Evolutionary conservation across 1,140 invertebrate genomes (phyloP).

Genomic region (Oryctes rhinoceros): DNA sequence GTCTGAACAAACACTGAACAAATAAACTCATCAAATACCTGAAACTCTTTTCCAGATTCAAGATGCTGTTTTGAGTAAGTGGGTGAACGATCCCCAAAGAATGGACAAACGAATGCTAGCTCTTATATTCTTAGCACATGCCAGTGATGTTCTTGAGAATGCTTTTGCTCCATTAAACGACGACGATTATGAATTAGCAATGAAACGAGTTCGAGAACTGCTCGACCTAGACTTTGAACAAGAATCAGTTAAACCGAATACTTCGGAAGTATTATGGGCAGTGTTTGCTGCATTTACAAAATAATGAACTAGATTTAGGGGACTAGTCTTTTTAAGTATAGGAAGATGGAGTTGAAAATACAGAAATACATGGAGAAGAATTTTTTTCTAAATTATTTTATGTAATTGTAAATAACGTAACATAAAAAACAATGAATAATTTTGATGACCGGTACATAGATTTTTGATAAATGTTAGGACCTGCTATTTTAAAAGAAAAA

Average conservation of each 20-base stretch:
- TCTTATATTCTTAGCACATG: conserved; percentile 94
- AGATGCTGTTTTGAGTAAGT: conserved; percentile 94
- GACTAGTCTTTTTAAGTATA: conserved; percentile 40
- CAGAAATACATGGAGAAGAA: not conserved
- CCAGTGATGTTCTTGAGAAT: conserved; percentile 98
- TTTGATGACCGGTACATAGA: not conserved
- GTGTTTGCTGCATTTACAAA: conserved; percentile 98
- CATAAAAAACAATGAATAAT: not conserved
- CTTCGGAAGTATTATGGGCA: conserved; percentile 96
- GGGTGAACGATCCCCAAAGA: conserved; percentile 97
- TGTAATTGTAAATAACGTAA: conserved; percentile 35
- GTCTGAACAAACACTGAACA: too few species aligned
- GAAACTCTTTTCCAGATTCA: conserved; percentile 76
- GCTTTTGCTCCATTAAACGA: conserved; percentile 99
- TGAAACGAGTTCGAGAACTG: conserved; percentile 94
- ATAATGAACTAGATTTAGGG: conserved; percentile 65
- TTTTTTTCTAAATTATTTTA: conserved; percentile 39
- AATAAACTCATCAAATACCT: too few species aligned
- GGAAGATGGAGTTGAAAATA: not conserved
- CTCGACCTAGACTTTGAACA: conserved; percentile 97
- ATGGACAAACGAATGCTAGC: conserved; percentile 95
- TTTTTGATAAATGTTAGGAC: conserved; percentile 27
- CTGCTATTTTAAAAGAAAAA: not conserved
- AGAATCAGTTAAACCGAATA: conserved; percentile 86
- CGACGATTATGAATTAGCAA: conserved; percentile 98